Conservation (phyloP, 2,113 vertebrate genomes). For the Dendropsophus ebraccatus region DNA sequence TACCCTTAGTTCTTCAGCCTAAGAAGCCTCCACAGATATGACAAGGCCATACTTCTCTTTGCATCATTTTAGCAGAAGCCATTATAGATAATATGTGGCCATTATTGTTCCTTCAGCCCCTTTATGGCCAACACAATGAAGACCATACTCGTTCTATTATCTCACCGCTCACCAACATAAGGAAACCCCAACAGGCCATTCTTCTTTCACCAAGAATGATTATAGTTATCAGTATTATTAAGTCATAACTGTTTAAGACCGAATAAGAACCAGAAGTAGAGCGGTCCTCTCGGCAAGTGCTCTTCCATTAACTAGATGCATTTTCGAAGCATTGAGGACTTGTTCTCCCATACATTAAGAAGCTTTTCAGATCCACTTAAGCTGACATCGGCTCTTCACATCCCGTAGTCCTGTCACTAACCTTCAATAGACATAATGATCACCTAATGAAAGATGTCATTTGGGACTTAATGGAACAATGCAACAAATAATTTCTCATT, state of each 20-base stretch:
- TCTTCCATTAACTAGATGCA: neutral
- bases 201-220: neutral
- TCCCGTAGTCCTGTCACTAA: neutral
- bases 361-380: conserved; percentile 14
- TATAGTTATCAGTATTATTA: neutral
- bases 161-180: too few species aligned
- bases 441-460: conserved; percentile 38
- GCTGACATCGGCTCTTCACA: conserved; percentile 10
- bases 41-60: neutral
- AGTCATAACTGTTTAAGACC: neutral
- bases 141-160: neutral
- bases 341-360: neutral
- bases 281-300: neutral
- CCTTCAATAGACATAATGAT: conserved; percentile 35
- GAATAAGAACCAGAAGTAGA: neutral
- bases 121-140: neutral
- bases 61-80: too few species aligned
- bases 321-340: neutral
- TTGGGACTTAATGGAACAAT: neutral
- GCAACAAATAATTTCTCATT: conserved; percentile 39
- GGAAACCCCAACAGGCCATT: neutral
- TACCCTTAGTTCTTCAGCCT: too few species aligned
- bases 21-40: neutral
- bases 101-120: neutral
- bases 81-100: too few species aligned